Conservation (phyloP, 30 jellyfish, hydroid and myxozoan species). For the Chrysaora quinquecirrha region DNA sequence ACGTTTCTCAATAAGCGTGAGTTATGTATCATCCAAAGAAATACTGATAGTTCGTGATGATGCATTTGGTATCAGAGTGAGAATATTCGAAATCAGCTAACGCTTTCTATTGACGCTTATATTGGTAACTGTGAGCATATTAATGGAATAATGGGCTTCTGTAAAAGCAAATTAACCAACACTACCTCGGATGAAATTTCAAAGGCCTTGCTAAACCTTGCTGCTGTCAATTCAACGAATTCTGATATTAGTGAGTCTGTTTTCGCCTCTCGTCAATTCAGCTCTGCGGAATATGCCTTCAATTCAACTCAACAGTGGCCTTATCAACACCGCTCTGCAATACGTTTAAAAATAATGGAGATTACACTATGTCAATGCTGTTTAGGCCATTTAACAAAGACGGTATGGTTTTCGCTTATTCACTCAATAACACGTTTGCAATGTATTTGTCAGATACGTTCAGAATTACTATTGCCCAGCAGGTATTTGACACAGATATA, state of each 20-base stretch:
- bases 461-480: constrained; percentile 22
- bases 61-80: constrained; percentile 4
- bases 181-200: constrained; percentile 17
- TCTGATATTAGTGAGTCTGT: constrained; percentile 23
- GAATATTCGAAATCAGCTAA: constrained; percentile 20
- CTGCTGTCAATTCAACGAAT: constrained; percentile 1
- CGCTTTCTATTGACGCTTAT: background rate
- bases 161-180: constrained; percentile 5
- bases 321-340: constrained; percentile 40
- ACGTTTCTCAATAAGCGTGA: constrained; percentile 5
- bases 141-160: constrained; percentile 30
- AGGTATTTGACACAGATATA: constrained; percentile 35
- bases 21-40: constrained; percentile 13
- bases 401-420: constrained; percentile 43
- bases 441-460: constrained; percentile 32
- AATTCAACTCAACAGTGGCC: constrained; percentile 51
- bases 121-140: constrained; percentile 10
- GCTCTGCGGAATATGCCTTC: constrained; percentile 45
- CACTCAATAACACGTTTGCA: constrained; percentile 33
- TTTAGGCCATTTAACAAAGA: constrained; percentile 34
- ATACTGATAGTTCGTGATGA: background rate
- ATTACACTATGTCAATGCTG: constrained; percentile 47
- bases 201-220: background rate
- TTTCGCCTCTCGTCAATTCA: background rate
- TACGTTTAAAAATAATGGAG: constrained; percentile 25